Percentiles rank a stretch among this genome's conserved stretches.
Conservation (phyloP, 2,888 invertebrate genomes). For the Drosophila acutilabella region DNA sequence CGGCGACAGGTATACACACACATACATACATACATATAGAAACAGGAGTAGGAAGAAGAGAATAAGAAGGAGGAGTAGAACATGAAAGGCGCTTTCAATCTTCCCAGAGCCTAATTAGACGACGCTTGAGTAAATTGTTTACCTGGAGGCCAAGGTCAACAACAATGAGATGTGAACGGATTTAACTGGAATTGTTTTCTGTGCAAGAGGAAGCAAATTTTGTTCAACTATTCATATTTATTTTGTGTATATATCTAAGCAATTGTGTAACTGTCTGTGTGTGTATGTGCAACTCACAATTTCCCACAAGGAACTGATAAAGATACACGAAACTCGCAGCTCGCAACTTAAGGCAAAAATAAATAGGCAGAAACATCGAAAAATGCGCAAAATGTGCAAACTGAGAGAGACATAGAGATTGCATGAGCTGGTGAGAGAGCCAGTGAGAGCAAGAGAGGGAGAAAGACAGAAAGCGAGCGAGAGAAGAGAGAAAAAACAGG, state of each 20-base stretch:
- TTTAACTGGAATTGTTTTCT: constrained; percentile 69
- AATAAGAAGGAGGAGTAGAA: constrained; percentile 22
- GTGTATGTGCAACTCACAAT: constrained; percentile 45
- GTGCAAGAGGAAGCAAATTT: constrained; percentile 42
- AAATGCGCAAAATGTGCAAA: constrained; percentile 71
- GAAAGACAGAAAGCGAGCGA: constrained; percentile 12
- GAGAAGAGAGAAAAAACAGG: constrained; percentile 45
- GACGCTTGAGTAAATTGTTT: constrained; percentile 65
- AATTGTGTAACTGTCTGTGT: constrained; percentile 14
- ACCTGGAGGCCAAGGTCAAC: constrained; percentile 74
- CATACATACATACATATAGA: constrained; percentile 17
- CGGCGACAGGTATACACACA: constrained; percentile 57
- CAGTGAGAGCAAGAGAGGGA: not conserved
- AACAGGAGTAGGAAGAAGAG: not conserved
- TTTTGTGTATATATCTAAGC: constrained; percentile 20
- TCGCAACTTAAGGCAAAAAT: constrained; percentile 58
- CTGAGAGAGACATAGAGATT: constrained; percentile 36
- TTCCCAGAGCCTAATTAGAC: constrained; percentile 66
- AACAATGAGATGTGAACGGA: constrained; percentile 65
- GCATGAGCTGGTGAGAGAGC: not conserved
- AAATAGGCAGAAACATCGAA: constrained; percentile 34
- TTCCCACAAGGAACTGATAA: constrained; percentile 74
- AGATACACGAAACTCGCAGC: constrained; percentile 29
- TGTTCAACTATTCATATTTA: constrained; percentile 37
- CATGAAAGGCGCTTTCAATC: constrained; percentile 55